Percentiles rank a stretch among this genome's conserved stretches.
Evolutionary conservation across 2,113 vertebrate species (phyloP).

Genomic region (Poecile atricapillus): DNA sequence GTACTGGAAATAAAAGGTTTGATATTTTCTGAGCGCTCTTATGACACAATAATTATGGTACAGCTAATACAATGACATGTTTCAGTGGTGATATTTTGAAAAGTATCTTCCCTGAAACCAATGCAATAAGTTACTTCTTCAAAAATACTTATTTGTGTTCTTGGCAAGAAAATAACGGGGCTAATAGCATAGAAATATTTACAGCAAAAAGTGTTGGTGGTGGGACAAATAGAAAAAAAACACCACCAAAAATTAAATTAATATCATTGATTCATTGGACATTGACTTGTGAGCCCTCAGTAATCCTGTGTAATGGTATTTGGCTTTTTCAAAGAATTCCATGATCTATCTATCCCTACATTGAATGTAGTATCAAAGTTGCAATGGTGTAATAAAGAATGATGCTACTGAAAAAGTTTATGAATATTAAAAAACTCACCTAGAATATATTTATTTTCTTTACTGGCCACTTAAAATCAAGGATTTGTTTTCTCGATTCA

Average conservation of each 20-base stretch:
- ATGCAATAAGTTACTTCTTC: not conserved
- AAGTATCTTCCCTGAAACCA: not conserved
- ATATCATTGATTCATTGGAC: too few relatives aligned
- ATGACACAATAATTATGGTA: not conserved
- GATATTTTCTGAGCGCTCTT: not conserved
- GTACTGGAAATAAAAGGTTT: not conserved
- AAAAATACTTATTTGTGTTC: not conserved
- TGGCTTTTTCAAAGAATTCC: not conserved
- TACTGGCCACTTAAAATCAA: not conserved
- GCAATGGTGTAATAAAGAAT: not conserved
- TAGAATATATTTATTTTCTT: not conserved
- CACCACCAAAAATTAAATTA: not conserved
- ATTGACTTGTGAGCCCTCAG: not conserved
- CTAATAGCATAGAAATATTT: not conserved
- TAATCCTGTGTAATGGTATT: not conserved
- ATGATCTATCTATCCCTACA: not conserved
- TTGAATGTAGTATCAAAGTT: not conserved
- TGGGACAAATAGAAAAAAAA: not conserved
- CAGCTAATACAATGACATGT: not conserved
- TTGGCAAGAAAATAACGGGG: not conserved
- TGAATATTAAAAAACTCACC: not conserved
- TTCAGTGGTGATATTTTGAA: not conserved
- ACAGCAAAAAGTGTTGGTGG: accelerated
- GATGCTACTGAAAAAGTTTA: not conserved
- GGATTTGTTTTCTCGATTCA: not conserved